These are phyloP conservation scores for Lithophane semibrunnea DNA, from an alignment of 2,888 invertebrate genomes.

Conservation along the genomic window DNA sequence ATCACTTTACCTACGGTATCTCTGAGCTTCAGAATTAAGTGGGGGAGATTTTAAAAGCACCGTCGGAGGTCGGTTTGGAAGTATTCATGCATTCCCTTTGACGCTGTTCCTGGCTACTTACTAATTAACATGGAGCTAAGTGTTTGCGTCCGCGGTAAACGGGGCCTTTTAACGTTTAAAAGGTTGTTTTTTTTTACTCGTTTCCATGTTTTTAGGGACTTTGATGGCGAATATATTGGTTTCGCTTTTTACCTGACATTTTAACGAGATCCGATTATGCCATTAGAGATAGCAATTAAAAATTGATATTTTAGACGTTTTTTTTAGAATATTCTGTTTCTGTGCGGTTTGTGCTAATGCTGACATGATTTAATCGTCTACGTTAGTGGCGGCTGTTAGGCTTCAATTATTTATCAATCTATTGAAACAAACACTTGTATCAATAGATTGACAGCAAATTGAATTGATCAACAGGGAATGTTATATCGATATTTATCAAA, in stretches of 20 bases:
- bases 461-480: conserved; percentile 8
- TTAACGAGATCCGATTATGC: conserved; percentile 83
- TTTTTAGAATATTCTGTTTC: conserved; percentile 40
- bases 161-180: conserved; percentile 90
- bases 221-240: conserved; percentile 86
- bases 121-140: conserved; percentile 90
- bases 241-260: conserved; percentile 83
- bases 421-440: conserved; percentile 6
- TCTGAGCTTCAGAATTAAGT: conserved; percentile 85
- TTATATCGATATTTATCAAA: conserved; percentile 20
- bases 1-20: conserved; percentile 89
- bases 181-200: conserved; percentile 83
- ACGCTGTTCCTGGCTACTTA: conserved; percentile 89
- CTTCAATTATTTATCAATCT: conserved; percentile 29
- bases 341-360: conserved; percentile 36
- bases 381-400: conserved; percentile 15
- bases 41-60: conserved; percentile 89
- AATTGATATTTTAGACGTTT: conserved; percentile 65
- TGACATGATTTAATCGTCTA: conserved; percentile 26
- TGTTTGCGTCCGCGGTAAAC: conserved; percentile 90
- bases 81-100: conserved; percentile 91
- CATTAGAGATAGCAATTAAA: conserved; percentile 75
- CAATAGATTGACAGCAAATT: conserved; percentile 15
- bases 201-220: conserved; percentile 85
- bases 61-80: conserved; percentile 85